These are phyloP conservation scores for Sylvilagus floridanus DNA, from an alignment of 2,797 vertebrate species.

Conservation along the genomic window DNA sequence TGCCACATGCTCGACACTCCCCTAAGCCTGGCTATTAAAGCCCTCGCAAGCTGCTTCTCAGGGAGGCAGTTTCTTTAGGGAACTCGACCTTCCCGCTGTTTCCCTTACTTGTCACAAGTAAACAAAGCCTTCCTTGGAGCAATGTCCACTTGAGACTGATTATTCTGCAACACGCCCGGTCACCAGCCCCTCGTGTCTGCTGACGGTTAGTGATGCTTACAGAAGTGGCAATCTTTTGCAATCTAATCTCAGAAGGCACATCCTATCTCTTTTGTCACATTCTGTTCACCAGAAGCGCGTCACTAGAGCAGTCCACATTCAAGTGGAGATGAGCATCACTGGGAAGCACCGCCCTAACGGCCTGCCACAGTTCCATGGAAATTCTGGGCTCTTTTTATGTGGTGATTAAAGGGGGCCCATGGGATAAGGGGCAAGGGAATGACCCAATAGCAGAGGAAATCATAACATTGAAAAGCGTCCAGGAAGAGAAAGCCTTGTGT, in stretches of 20 bases:
- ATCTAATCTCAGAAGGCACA: constrained; percentile 27
- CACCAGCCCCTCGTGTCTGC: no score
- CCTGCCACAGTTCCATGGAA: not conserved
- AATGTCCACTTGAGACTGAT: no score
- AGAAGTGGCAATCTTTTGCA: constrained; percentile 29
- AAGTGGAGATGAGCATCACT: not conserved
- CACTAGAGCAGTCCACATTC: not conserved
- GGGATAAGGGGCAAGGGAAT: not conserved
- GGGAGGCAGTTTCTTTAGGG: no score
- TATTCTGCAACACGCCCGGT: no score
- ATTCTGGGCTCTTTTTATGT: not conserved
- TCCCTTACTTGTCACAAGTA: no score
- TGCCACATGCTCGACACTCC: no score
- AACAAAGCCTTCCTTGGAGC: no score
- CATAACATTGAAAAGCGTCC: not conserved
- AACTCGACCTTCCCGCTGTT: no score
- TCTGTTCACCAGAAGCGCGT: constrained; percentile 49
- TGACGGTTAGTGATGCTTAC: not conserved
- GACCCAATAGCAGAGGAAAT: not conserved
- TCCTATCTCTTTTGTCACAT: not conserved
- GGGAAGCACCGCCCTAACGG: not conserved
- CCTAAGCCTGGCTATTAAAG: no score
- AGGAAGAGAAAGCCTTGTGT: not conserved
- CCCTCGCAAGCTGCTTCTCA: no score
- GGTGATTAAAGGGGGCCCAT: not conserved